Conservation (phyloP, 2,888 invertebrate genomes). For the Pyrocoelia pectoralis region DNA sequence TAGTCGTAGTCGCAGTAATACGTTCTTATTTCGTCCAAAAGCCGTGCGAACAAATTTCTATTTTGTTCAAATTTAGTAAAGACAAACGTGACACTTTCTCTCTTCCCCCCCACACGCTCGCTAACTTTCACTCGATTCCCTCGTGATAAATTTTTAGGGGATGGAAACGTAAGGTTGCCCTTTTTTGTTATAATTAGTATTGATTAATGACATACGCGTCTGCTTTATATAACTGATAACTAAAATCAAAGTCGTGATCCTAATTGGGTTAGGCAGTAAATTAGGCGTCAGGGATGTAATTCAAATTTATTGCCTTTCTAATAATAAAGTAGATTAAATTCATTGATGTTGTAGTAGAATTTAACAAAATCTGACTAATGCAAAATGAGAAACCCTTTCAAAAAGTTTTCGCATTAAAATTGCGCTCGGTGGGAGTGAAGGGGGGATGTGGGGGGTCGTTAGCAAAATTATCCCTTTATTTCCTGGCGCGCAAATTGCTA, state of each 20-base stretch:
- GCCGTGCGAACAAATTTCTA: not conserved
- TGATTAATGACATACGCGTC: constrained; percentile 7
- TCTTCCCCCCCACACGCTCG: no score
- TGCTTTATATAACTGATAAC: constrained; percentile 29
- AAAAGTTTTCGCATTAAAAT: not conserved
- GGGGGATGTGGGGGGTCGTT: not conserved
- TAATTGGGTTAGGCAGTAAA: constrained; percentile 38
- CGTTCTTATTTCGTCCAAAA: not conserved
- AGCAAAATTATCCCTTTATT: not conserved
- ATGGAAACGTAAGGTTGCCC: no score
- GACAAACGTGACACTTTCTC: not conserved
- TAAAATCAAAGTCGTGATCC: constrained; percentile 26
- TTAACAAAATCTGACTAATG: not conserved
- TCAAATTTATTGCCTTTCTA: constrained; percentile 37
- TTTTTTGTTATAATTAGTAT: constrained; percentile 4
- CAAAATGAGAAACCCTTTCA: constrained; percentile 1
- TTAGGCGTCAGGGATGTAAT: constrained; percentile 36
- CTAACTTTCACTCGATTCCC: no score
- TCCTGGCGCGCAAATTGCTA: not conserved
- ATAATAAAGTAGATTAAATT: constrained; percentile 30
- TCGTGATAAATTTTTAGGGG: no score
- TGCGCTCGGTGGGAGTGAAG: not conserved
- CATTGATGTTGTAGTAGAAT: constrained; percentile 17
- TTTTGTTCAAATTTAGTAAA: not conserved
- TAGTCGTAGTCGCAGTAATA: not conserved